Percentiles rank a stretch among this genome's conserved stretches.
These are phyloP conservation scores for Virgularia gustaviana DNA, from an alignment of 92 coral and sea anemone genomes.

Conservation along the genomic window DNA sequence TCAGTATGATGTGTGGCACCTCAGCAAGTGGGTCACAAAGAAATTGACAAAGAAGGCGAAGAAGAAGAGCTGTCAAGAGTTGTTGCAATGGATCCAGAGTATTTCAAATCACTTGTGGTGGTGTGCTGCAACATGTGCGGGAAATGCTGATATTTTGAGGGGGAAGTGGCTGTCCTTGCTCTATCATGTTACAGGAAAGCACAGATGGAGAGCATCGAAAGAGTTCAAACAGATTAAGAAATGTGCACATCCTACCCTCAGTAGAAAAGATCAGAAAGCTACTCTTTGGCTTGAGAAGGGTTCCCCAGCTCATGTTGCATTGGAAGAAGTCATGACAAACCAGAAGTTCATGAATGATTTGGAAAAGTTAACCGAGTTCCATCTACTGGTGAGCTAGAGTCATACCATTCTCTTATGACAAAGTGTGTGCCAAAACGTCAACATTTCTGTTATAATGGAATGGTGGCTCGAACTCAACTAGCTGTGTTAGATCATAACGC, in stretches of 20 bases:
- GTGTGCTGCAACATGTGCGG: conserved; percentile 56
- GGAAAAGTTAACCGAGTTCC: background rate
- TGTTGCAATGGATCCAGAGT: conserved; percentile 52
- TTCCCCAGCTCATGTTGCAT: background rate
- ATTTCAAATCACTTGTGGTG: conserved; percentile 62
- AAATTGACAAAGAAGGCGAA: conserved; percentile 50
- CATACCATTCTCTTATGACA: background rate
- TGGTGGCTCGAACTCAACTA: too few relatives aligned
- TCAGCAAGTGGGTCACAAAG: conserved; percentile 55
- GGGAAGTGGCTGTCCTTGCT: conserved; percentile 57
- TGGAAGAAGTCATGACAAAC: background rate
- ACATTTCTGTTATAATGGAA: background rate
- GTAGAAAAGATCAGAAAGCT: conserved; percentile 18
- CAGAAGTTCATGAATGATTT: background rate
- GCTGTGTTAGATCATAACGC: background rate
- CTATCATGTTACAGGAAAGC: conserved; percentile 28
- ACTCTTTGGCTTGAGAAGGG: background rate
- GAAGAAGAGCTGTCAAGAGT: conserved; percentile 34
- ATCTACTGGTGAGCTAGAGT: conserved; percentile 1
- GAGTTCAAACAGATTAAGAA: background rate
- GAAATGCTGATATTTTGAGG: conserved; percentile 42
- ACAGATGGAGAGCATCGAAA: conserved; percentile 3
- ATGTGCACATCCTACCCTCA: conserved; percentile 48
- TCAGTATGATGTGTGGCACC: conserved; percentile 67
- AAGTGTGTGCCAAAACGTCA: too few relatives aligned